These are phyloP conservation scores for Stenurella melanura DNA, from an alignment of 2,888 invertebrate species.

Conservation along the genomic window DNA sequence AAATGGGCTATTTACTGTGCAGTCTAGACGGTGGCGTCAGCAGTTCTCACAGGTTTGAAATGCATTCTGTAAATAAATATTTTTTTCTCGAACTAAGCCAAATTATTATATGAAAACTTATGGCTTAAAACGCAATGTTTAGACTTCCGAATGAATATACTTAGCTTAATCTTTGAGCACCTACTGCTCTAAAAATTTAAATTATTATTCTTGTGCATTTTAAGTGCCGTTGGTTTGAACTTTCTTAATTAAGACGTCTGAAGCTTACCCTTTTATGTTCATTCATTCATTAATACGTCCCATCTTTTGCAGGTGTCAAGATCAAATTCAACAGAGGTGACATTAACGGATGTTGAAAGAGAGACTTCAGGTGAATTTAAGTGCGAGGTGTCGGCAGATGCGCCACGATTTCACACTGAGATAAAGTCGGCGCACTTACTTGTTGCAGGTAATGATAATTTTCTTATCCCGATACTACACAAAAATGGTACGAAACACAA, in stretches of 20 bases:
- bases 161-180: no score
- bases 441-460: slow-evolving; percentile 71
- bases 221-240: neutral
- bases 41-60: no score
- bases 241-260: neutral
- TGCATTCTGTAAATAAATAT: no score
- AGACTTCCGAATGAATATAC: no score
- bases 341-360: slow-evolving; percentile 74
- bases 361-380: slow-evolving; percentile 76
- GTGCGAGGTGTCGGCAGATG: slow-evolving; percentile 78
- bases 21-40: no score
- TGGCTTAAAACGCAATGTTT: no score
- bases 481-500: slow-evolving; percentile 5
- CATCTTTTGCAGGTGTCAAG: slow-evolving; percentile 72
- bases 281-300: neutral
- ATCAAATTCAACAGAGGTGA: slow-evolving; percentile 76
- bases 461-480: slow-evolving; percentile 11
- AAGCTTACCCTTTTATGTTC: neutral
- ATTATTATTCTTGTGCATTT: neutral
- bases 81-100: no score
- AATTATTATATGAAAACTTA: no score
- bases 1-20: no score
- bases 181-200: no score
- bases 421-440: slow-evolving; percentile 75
- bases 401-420: slow-evolving; percentile 76